phyloP scores from a whole-genome alignment of 2,888 invertebrate species.

The Luffia ferchaultella region DNA sequence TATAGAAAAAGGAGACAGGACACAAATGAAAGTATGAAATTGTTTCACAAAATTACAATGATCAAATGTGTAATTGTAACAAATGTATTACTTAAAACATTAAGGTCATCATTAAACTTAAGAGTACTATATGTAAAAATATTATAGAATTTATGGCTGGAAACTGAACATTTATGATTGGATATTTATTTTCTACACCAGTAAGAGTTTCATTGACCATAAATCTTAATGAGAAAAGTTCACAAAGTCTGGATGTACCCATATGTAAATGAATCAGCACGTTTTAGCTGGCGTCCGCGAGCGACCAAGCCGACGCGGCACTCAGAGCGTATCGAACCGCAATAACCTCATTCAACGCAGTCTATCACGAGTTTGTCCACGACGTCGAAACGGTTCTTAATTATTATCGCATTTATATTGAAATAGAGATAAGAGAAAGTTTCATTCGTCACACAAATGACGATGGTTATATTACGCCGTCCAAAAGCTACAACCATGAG shows the following conservation, averaged over 20 bases:
- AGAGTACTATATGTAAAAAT: too few relatives aligned
- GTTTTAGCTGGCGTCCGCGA: slow-evolving; percentile 49
- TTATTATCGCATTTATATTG: slow-evolving; percentile 1
- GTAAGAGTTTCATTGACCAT: too few relatives aligned
- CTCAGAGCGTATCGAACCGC: slow-evolving; percentile 41
- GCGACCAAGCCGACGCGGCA: slow-evolving; percentile 60
- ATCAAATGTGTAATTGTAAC: too few relatives aligned
- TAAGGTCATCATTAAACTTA: too few relatives aligned
- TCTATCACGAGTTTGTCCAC: background rate
- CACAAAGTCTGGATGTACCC: slow-evolving; percentile 21
- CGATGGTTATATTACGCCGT: slow-evolving; percentile 45
- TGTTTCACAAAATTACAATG: too few relatives aligned
- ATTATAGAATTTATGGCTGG: too few relatives aligned
- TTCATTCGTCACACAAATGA: slow-evolving; percentile 54
- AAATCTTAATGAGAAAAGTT: background rate
- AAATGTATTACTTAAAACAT: too few relatives aligned
- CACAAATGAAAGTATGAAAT: too few relatives aligned
- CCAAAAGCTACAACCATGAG: slow-evolving; percentile 27
- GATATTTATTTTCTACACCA: too few relatives aligned
- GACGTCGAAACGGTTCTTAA: background rate
- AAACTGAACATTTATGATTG: too few relatives aligned
- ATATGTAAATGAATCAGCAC: slow-evolving; percentile 64
- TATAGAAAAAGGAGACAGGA: too few relatives aligned
- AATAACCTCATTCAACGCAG: slow-evolving; percentile 50
- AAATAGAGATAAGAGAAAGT: slow-evolving; percentile 58